Base-by-base conservation (phyloP, 2,113 vertebrate genomes). In the Xyliphius kryptos region DNA sequence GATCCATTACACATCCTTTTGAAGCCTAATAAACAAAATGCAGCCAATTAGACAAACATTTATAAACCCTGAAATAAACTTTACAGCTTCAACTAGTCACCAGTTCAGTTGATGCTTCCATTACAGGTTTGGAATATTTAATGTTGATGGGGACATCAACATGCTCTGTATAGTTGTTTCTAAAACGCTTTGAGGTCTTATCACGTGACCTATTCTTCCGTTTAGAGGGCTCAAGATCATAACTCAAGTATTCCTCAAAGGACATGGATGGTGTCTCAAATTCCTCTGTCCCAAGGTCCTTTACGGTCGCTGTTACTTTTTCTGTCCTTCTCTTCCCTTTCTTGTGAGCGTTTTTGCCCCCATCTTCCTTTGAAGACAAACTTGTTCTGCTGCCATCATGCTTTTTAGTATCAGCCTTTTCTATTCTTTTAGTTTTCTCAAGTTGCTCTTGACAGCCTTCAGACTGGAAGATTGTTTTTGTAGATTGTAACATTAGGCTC, bases 161-260 rank as follows among this genome's bases (percentile, higher is more conserved):
- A 19, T 43, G 32, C 7, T 61, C 44, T 46, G 67, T 73, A 63
- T 76, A 40, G 0, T 15, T 20, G 19, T 2, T 63, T 56, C 79
- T 85, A 21, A 16, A 9, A 17, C 67, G 76, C 50, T 78, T 83
- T 2, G 43, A 3, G 62, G 76, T 82, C 17, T 80, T 84, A 26
- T 44, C 48, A 14, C 56, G 63, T n/a, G 67, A 76, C 44, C 68
- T 78, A 69, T 85, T 87, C 53, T 77, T 86, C 71, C 76, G 87
- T 64, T 77, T 85, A 5, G 67, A 60, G 66, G 64, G 17, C 22
- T 78, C 74, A 21, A 65, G 9, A 36, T 91, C 88, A 65, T 92
- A 94, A 78, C 77, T 90, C 63, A 92, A 77, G 14, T 63, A 93
- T 0, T 88, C 88, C 73, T 94, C 92, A 77, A 95, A 95, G 50